Evolutionary conservation across 2,888 invertebrate species (phyloP).

Genomic region (Onthophagus sagittarius): DNA sequence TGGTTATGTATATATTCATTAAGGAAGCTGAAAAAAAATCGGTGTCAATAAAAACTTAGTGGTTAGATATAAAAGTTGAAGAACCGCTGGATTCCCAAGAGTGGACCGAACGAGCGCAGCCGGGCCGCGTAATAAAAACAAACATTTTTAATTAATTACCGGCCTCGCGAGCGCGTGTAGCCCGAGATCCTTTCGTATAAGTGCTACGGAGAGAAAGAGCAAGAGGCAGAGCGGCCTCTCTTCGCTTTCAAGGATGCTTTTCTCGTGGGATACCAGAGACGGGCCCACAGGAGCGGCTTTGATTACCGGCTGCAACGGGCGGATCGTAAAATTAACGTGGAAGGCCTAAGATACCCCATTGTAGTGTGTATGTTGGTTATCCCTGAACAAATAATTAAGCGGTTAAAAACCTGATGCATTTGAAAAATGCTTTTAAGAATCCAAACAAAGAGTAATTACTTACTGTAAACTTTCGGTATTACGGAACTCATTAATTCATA

Average conservation of each 20-base stretch:
- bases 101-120: constrained; percentile 2
- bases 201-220: neutral
- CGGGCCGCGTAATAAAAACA: constrained; percentile 24
- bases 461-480: no score
- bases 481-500: no score
- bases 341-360: neutral
- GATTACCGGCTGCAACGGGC: neutral
- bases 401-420: neutral
- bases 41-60: neutral
- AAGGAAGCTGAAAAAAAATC: neutral
- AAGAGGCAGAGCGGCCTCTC: neutral
- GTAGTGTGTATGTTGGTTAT: neutral
- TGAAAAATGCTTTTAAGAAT: no score
- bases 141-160: constrained; percentile 27
- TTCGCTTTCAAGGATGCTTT: neutral
- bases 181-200: neutral
- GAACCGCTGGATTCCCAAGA: neutral
- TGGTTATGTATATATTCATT: neutral
- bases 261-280: neutral
- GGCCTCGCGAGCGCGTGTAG: constrained; percentile 8
- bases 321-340: neutral
- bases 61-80: neutral
- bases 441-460: no score
- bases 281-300: neutral
- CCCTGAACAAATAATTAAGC: neutral